Conservation (phyloP, 2,888 invertebrate species). For the Arenicola marina region DNA sequence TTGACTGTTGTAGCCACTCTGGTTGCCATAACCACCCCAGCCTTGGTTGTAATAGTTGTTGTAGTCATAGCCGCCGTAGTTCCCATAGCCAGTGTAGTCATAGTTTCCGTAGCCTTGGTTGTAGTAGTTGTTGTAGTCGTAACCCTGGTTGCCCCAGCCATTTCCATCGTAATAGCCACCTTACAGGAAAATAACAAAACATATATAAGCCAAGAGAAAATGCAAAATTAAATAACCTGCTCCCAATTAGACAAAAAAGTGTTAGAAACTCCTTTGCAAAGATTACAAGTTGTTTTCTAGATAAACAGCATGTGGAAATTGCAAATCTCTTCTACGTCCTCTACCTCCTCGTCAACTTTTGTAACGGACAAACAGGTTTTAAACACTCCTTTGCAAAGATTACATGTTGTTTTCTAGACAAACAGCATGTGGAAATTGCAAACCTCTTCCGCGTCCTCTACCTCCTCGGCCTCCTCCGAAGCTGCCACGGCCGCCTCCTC, state of each 20-base stretch:
- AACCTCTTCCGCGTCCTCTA: background rate
- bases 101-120: slow-evolving; percentile 26
- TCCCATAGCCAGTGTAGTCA: slow-evolving; percentile 42
- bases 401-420: background rate
- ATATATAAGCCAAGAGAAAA: too few species aligned
- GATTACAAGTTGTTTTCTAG: background rate
- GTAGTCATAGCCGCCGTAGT: slow-evolving; percentile 63
- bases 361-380: background rate
- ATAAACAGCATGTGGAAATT: background rate
- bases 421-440: background rate
- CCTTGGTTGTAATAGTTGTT: slow-evolving; percentile 23
- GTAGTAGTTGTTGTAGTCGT: too few species aligned
- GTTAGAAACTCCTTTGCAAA: background rate
- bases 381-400: background rate
- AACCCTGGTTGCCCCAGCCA: slow-evolving; percentile 6
- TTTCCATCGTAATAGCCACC: background rate
- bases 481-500: slow-evolving; percentile 63
- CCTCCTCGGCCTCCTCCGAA: slow-evolving; percentile 43
- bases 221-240: background rate
- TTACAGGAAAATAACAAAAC: background rate
- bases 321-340: background rate
- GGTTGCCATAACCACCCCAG: slow-evolving; percentile 16
- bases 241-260: background rate
- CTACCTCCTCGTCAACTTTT: slow-evolving; percentile 41
- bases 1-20: background rate